A percentile compares a stretch with the other conserved stretches of the same genome.
These are phyloP conservation scores for Albula glossodonta DNA, from an alignment of 2,113 vertebrate species.

Conservation along the genomic window DNA sequence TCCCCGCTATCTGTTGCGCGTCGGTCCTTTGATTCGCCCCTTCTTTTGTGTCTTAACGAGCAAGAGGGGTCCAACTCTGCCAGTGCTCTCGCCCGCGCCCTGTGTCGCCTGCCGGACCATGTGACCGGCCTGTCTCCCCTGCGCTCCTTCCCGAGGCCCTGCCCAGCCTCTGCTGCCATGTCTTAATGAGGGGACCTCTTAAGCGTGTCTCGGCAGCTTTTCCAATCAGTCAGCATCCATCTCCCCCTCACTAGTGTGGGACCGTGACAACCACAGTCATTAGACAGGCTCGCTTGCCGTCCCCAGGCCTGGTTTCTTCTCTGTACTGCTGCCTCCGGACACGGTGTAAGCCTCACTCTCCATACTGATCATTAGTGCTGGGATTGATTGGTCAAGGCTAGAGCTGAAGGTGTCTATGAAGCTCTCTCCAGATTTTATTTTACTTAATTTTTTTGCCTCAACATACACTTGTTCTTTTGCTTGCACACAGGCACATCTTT, in stretches of 20 bases:
- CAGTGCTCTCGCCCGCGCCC: slow-evolving; percentile 33
- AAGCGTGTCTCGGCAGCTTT: background rate
- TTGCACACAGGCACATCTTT: background rate
- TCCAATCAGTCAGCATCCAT: slow-evolving; percentile 6
- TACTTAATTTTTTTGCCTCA: background rate
- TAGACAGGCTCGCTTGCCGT: slow-evolving; percentile 11
- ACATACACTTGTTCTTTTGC: background rate
- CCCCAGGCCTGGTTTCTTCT: background rate
- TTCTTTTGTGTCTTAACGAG: slow-evolving; percentile 66
- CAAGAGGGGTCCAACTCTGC: slow-evolving; percentile 39
- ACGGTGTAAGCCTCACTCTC: background rate
- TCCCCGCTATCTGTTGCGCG: slow-evolving; percentile 39
- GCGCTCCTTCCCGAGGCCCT: background rate
- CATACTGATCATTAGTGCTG: background rate
- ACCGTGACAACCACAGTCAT: background rate
- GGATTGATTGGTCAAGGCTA: background rate
- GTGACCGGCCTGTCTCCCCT: background rate
- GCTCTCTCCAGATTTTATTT: background rate
- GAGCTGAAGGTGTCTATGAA: background rate
- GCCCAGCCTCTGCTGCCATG: background rate
- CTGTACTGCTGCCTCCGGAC: background rate
- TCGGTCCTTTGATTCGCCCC: slow-evolving; percentile 62
- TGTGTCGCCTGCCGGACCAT: background rate
- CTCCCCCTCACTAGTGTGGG: background rate
- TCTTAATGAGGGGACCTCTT: slow-evolving; percentile 9